Evolutionary conservation across 2,113 vertebrate genomes (phyloP).

Genomic region (Sminthopsis crassicaudata): DNA sequence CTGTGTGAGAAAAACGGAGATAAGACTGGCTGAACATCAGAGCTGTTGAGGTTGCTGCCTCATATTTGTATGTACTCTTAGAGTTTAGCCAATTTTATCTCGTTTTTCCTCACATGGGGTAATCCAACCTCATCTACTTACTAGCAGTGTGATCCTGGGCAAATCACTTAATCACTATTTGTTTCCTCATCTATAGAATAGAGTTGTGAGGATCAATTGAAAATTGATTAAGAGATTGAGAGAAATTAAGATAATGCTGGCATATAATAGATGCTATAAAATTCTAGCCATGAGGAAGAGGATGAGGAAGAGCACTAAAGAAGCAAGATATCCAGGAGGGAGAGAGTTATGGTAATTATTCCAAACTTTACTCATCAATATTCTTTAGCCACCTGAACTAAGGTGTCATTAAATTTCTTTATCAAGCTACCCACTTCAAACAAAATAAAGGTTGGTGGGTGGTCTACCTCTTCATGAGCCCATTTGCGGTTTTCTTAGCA

Average conservation of each 20-base stretch:
- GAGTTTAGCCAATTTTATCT: no score
- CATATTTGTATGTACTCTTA: no score
- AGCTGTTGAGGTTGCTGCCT: not conserved
- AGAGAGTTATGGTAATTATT: not conserved
- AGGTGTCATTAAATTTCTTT: not conserved
- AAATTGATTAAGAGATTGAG: no score
- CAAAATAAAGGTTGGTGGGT: not conserved
- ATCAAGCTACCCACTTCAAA: not conserved
- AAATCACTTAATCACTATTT: not conserved
- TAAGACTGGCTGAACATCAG: not conserved
- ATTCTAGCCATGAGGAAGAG: not conserved
- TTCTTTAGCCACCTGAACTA: not conserved
- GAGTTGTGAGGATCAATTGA: not conserved
- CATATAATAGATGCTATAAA: not conserved
- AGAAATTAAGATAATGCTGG: not conserved
- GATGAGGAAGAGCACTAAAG: not conserved
- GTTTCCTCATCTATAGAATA: not conserved
- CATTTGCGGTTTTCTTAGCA: not conserved
- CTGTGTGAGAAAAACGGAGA: not conserved
- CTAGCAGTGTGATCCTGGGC: not conserved
- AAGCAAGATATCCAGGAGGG: not conserved
- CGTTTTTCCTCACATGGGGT: no score
- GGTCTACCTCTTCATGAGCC: not conserved
- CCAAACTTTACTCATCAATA: not conserved
- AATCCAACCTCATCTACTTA: not conserved